Base-by-base conservation (phyloP, 1,140 invertebrate species). In the Drosophila tsacasi region DNA sequence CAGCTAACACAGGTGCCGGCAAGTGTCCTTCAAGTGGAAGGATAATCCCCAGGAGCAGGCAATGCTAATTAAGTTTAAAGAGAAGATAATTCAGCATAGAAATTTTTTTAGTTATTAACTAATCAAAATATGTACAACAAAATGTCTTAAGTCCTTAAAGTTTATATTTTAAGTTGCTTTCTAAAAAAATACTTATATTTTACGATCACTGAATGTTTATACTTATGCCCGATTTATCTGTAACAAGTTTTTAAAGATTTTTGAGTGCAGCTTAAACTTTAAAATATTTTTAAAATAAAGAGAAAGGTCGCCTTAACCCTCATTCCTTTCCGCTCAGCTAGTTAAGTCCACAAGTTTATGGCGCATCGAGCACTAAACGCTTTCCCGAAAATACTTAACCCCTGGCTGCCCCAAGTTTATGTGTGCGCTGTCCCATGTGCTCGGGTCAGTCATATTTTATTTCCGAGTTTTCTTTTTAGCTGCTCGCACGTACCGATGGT, bases 271-370 rank as follows among this genome's bases (percentile, higher is more conserved):
- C 10, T n/a, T 15, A 0, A 4, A 39, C 35, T 39, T 59, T 17
- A 35, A 60, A 40, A 9, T 13, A 13, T 9, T 54, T 44, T 9
- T 3, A 39, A 50, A 25, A 61, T 47, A 10, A 49, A 23, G 7
- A 21, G 3, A 25, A 21, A 32, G 9, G n/a, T 17, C 32, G n/a
- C 21, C 25, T 52, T 39, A 12, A 3, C 12, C 35, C 15, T 21
- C 12, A 17, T 58, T 42, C 4, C 40, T 19, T 42, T 44, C 46
- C 32, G 37, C 44, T 25, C 37, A 50, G 60, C 73, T 15, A 50
- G 71, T 76, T 76, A 65, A 75, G 15, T 58, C 71, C 72, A 75
- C 42, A 76, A 65, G 50, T 76, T 76, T 76, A 76, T 76, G 72
- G 71, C 32, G 42, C 73, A 58, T 76, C 73, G 73, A 75, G 52